Conservation (phyloP, 2,797 vertebrate genomes). For the Anabacerthia variegaticeps region DNA sequence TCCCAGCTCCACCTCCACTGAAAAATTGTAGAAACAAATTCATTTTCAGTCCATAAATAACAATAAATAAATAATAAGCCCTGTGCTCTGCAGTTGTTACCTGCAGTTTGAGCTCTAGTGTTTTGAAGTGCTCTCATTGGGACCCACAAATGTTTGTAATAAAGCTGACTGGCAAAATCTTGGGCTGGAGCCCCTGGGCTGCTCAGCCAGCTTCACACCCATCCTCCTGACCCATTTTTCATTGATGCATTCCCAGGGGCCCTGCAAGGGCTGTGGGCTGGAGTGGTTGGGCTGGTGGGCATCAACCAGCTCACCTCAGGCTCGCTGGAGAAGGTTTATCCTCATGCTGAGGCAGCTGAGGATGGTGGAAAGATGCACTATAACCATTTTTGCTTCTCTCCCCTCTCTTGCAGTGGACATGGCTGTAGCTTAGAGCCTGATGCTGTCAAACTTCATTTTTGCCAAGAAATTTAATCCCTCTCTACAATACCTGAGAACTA, state of each 20-base stretch:
- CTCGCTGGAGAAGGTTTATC: neutral
- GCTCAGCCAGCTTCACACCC: slow-evolving; percentile 21
- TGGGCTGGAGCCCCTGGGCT: neutral
- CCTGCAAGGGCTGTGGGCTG: neutral
- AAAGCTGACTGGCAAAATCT: slow-evolving; percentile 45
- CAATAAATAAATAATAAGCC: slow-evolving; percentile 26
- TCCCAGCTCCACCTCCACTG: neutral
- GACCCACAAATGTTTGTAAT: slow-evolving; percentile 49
- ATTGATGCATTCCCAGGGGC: neutral
- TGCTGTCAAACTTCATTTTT: neutral
- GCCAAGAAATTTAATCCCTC: neutral
- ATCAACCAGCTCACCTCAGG: neutral
- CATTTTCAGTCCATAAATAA: slow-evolving; percentile 49
- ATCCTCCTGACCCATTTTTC: neutral
- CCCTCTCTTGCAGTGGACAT: neutral
- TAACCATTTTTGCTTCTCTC: neutral
- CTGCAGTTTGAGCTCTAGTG: neutral
- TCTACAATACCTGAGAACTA: neutral
- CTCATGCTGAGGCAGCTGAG: neutral
- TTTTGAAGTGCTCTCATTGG: slow-evolving; percentile 22
- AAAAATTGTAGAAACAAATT: slow-evolving; percentile 42
- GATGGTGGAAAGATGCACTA: neutral
- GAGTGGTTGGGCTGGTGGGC: neutral
- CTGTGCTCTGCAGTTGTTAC: neutral
- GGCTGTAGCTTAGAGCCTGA: neutral